A percentile compares a stretch with the other conserved stretches of the same genome.
Evolutionary conservation across 2,888 invertebrate genomes (phyloP).

Genomic region (Patella pellucida): DNA sequence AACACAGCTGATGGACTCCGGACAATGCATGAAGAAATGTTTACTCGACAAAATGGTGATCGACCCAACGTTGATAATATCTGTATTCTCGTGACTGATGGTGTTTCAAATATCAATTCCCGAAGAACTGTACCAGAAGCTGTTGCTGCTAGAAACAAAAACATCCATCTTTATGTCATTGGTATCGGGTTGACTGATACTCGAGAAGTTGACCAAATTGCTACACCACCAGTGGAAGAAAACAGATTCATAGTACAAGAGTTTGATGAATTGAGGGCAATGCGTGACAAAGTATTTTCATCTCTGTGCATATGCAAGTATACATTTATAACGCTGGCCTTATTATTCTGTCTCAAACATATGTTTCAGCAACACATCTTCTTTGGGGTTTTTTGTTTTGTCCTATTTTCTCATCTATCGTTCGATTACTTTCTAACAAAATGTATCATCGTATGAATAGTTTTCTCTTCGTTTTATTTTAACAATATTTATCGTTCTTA

Average conservation of each 20-base stretch:
- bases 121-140: slow-evolving; percentile 43
- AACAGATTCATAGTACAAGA: slow-evolving; percentile 44
- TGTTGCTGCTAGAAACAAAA: slow-evolving; percentile 27
- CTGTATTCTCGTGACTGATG: slow-evolving; percentile 48
- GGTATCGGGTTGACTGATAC: slow-evolving; percentile 53
- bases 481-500: too few species aligned
- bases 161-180: slow-evolving; percentile 53
- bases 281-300: slow-evolving; percentile 32
- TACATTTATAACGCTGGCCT: background rate
- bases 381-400: too few species aligned
- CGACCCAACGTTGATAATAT: slow-evolving; percentile 40
- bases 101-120: slow-evolving; percentile 51
- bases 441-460: too few species aligned
- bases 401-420: too few species aligned
- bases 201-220: slow-evolving; percentile 55
- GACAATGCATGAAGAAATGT: slow-evolving; percentile 46
- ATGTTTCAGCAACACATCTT: too few species aligned
- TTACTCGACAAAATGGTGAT: slow-evolving; percentile 45
- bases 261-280: slow-evolving; percentile 41
- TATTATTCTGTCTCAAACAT: too few species aligned
- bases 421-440: too few species aligned
- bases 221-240: slow-evolving; percentile 43
- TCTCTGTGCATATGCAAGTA: slow-evolving; percentile 43
- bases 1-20: slow-evolving; percentile 49
- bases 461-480: too few species aligned